A percentile compares a stretch with the other conserved stretches of the same genome.
phyloP scores from a whole-genome alignment of 1,140 invertebrate genomes.

The Ceratosolen solmsi region DNA sequence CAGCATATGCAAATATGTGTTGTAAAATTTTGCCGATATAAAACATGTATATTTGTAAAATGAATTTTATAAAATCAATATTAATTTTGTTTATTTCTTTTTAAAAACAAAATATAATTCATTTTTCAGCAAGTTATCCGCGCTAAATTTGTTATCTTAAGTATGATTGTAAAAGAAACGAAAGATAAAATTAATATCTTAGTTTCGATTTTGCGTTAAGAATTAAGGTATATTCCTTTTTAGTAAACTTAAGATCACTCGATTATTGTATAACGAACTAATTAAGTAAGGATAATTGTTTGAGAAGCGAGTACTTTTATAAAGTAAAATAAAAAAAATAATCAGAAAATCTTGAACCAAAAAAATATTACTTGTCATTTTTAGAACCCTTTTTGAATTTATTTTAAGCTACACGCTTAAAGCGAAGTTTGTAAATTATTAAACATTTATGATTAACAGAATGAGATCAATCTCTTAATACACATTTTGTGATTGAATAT shows the following conservation, averaged over 20 bases:
- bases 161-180: conserved; percentile 43
- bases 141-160: conserved; percentile 41
- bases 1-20: conserved; percentile 9
- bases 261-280: conserved; percentile 51
- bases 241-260: conserved; percentile 50
- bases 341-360: conserved; percentile 2
- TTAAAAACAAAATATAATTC: conserved; percentile 10
- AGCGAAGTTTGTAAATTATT: too few relatives aligned
- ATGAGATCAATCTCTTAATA: too few relatives aligned
- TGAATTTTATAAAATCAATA: conserved; percentile 42
- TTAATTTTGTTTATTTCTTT: conserved; percentile 21
- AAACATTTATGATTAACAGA: too few relatives aligned
- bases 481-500: too few relatives aligned
- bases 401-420: too few relatives aligned
- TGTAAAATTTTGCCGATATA: conserved; percentile 27
- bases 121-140: conserved; percentile 45
- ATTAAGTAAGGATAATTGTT: conserved; percentile 51
- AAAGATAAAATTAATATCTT: conserved; percentile 38
- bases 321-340: conserved; percentile 51
- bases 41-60: conserved; percentile 44
- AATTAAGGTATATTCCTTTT: conserved; percentile 53
- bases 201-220: conserved; percentile 48
- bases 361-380: conserved; percentile 25
- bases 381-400: conserved; percentile 5
- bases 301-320: conserved; percentile 53